These are phyloP conservation scores for Crambe crambe DNA, from an alignment of 37 sponge, comb jelly and placozoan genomes.

Conservation along the genomic window DNA sequence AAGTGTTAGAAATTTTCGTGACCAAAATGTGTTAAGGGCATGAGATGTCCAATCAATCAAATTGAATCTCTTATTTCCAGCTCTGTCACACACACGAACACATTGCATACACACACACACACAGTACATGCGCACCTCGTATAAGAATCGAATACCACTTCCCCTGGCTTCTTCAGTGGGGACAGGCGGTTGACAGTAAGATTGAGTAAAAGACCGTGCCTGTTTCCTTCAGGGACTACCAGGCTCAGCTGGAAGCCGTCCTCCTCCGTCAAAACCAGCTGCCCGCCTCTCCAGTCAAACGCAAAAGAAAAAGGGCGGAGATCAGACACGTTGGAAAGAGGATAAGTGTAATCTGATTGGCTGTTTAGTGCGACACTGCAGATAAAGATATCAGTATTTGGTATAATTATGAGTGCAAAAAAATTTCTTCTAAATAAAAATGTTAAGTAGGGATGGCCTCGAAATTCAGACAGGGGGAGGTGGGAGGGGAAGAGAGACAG, in stretches of 20 bases:
- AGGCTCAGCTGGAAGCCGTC: constrained; percentile 29
- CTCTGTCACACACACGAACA: too few relatives aligned
- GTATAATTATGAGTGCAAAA: background rate
- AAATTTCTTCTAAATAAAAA: too few relatives aligned
- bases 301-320: constrained; percentile 32
- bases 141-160: constrained; percentile 14
- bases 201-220: constrained; percentile 3
- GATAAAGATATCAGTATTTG: background rate
- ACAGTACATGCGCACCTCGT: too few relatives aligned
- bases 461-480: background rate
- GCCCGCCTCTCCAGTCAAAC: constrained; percentile 40
- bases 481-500: background rate
- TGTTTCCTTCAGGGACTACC: constrained; percentile 13
- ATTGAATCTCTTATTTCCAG: too few relatives aligned
- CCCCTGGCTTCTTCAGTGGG: background rate
- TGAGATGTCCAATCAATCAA: too few relatives aligned
- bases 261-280: constrained; percentile 31
- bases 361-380: constrained; percentile 1
- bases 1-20: too few relatives aligned
- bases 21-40: too few relatives aligned
- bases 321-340: background rate
- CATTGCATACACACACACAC: too few relatives aligned
- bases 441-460: too few relatives aligned
- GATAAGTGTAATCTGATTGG: background rate
- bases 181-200: background rate